Evolutionary conservation across 2,888 invertebrate species (phyloP), one percentile per base, ranked within the genome.

Genomic region (Leptopilina syphax): DNA sequence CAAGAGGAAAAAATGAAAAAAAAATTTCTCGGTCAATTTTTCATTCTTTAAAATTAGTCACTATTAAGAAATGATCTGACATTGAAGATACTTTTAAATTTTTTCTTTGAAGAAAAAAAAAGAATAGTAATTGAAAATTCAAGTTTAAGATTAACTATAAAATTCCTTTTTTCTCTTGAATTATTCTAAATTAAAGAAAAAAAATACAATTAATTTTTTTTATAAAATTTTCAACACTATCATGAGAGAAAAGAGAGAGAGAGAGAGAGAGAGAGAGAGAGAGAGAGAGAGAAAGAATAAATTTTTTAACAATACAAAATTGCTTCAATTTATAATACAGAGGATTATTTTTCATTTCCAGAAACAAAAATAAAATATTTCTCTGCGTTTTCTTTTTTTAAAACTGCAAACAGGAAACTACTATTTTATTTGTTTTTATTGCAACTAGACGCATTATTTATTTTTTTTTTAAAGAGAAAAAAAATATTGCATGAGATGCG

Each of bases 371-470:
- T 60, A 60, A 7, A 13, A 18, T 18, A 60, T 60, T 5, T 60
- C 7, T 18, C 1, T 7, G 60, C 60, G 6, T 18, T 47, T 47
- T 47, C 9, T 60, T 57, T 60, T 60, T 18, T 18, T 18, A 18
- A 60, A 60, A 60, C 18, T 60, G 18, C 18, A 18, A 60, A 60
- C 60, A 60, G n/a, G n/a, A 8, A 18, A 60, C n/a, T 18, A 60
- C 18, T 18, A 60, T 60, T 60, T 60, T 60, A 18, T 60, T 60
- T 1, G 18, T 18, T 6, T 60, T 60, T 60, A 60, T 60, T 60
- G 60, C 60, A 60, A 60, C 60, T 60, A 60, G 60, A 60, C 60
- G 60, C 60, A 60, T 60, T 5, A n/a, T 60, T 60, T 60, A 60
- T 60, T 60, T 60, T 41, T 41, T 41, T 41, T 41, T 41, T 8